phyloP scores from a whole-genome alignment of 2,797 vertebrate species.

The Novumbra hubbsi region DNA sequence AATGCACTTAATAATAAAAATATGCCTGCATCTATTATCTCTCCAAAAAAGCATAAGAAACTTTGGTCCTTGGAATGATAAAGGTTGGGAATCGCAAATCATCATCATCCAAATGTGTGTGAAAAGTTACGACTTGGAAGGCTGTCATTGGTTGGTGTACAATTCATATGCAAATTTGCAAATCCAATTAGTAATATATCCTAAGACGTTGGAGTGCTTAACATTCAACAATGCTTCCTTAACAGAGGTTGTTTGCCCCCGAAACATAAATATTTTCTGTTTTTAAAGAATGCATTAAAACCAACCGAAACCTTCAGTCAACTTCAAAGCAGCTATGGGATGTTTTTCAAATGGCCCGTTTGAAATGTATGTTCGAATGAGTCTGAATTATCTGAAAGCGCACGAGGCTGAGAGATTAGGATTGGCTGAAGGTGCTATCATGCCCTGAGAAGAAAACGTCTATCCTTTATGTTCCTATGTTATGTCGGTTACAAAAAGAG shows the following conservation, averaged over 20 bases:
- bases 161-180: no score
- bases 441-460: slow-evolving; percentile 16
- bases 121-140: no score
- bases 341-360: slow-evolving; percentile 40
- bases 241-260: slow-evolving; percentile 6
- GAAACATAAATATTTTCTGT: slow-evolving; percentile 9
- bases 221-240: neutral
- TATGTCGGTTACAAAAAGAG: slow-evolving; percentile 49
- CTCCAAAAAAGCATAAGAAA: no score
- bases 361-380: slow-evolving; percentile 44
- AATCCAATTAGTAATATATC: no score
- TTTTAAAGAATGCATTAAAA: slow-evolving; percentile 41
- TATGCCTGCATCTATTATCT: no score
- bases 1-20: no score
- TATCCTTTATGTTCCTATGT: slow-evolving; percentile 27
- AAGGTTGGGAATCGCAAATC: no score
- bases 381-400: slow-evolving; percentile 35
- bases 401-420: slow-evolving; percentile 6
- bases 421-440: neutral
- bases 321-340: slow-evolving; percentile 35
- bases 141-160: no score
- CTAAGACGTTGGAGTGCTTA: no score
- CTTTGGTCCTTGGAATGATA: no score
- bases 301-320: slow-evolving; percentile 46
- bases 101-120: no score